A percentile compares a stretch with the other conserved stretches of the same genome.
phyloP scores from a whole-genome alignment of 1,140 invertebrate genomes.

The Probaryconus sp. region DNA sequence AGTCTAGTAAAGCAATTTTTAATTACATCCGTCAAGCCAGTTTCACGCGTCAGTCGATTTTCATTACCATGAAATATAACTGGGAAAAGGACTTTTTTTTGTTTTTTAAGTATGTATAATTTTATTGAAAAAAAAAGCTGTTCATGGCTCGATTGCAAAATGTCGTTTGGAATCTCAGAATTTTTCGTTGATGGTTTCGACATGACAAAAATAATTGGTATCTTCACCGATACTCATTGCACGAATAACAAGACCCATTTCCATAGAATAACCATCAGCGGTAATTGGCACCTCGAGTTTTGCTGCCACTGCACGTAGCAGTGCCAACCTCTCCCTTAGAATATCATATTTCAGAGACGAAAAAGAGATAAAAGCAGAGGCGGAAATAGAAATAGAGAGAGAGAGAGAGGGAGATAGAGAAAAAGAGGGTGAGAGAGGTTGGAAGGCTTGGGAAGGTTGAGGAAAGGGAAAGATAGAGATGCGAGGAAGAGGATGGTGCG shows the following conservation, averaged over 20 bases:
- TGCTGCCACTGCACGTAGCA: slow-evolving; percentile 60
- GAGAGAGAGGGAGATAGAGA: slow-evolving; percentile 62
- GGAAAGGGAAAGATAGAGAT: slow-evolving; percentile 63
- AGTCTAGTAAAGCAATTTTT: no score
- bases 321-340: slow-evolving; percentile 55
- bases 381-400: slow-evolving; percentile 43
- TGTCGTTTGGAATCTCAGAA: slow-evolving; percentile 34
- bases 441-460: slow-evolving; percentile 52
- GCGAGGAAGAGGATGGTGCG: slow-evolving; percentile 65
- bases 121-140: slow-evolving; percentile 16
- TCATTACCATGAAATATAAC: slow-evolving; percentile 7
- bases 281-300: slow-evolving; percentile 76
- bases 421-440: slow-evolving; percentile 35
- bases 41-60: slow-evolving; percentile 15
- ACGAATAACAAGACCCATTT: slow-evolving; percentile 77
- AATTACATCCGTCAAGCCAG: not conserved
- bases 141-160: not conserved
- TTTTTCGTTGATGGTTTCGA: slow-evolving; percentile 62
- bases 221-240: slow-evolving; percentile 72
- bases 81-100: not conserved
- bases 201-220: slow-evolving; percentile 76
- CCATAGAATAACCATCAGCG: slow-evolving; percentile 78
- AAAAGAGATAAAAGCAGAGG: slow-evolving; percentile 49
- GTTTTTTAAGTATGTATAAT: not conserved
- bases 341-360: slow-evolving; percentile 77